A percentile compares a stretch with the other conserved stretches of the same genome.
phyloP scores from a whole-genome alignment of 2,888 invertebrate species.

The Andrena fulva region DNA sequence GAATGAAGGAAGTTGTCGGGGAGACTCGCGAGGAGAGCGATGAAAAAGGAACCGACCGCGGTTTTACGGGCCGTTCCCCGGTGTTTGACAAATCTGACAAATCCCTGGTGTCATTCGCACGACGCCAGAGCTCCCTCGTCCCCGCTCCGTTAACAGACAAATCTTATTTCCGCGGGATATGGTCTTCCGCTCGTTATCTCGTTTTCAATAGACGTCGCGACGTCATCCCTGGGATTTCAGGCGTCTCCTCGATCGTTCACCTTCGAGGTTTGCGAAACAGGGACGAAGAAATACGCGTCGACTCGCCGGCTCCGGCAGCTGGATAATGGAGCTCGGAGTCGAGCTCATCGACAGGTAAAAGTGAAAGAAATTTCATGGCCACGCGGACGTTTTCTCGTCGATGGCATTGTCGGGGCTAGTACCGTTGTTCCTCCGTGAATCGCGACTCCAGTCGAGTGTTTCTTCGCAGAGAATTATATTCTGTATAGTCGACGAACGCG shows the following conservation, averaged over 20 bases:
- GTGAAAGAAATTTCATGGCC: constrained; percentile 25
- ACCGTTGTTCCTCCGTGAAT: neutral
- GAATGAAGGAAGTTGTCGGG: neutral
- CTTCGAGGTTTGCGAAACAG: constrained; percentile 21
- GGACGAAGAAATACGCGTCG: constrained; percentile 8
- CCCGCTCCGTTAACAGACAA: neutral
- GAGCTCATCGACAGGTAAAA: neutral
- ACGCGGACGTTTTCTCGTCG: neutral
- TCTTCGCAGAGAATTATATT: neutral
- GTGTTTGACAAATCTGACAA: constrained; percentile 24
- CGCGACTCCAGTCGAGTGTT: neutral
- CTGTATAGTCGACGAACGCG: neutral
- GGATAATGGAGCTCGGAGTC: constrained; percentile 1
- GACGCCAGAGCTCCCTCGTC: neutral
- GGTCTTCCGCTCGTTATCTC: constrained; percentile 33
- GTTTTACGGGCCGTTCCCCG: constrained; percentile 1
- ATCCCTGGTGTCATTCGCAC: constrained; percentile 3
- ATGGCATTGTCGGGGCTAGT: neutral
- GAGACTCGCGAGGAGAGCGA: neutral
- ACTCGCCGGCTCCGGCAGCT: neutral
- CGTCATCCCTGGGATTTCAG: neutral
- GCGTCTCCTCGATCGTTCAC: constrained; percentile 18
- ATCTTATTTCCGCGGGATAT: constrained; percentile 24
- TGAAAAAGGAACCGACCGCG: neutral
- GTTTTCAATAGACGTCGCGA: constrained; percentile 4